Evolutionary conservation across 2,797 vertebrate species (phyloP).

Genomic region (Labroides dimidiatus): DNA sequence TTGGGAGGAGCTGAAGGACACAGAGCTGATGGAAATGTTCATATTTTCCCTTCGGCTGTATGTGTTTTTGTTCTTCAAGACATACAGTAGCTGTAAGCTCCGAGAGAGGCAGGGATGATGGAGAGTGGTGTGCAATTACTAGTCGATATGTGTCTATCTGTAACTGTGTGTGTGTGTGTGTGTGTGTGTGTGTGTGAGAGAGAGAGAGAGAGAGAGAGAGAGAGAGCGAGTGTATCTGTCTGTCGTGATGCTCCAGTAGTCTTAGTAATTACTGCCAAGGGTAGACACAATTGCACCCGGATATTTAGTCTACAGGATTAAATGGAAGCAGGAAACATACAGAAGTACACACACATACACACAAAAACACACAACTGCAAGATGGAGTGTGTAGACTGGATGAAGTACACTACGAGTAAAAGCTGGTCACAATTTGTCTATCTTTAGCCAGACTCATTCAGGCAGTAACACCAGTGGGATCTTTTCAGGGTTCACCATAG

Average conservation of each 20-base stretch:
- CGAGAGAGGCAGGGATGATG: conserved; percentile 45
- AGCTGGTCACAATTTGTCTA: conserved; percentile 40
- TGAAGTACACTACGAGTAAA: conserved; percentile 36
- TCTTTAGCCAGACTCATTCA: conserved; percentile 35
- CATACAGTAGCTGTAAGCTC: conserved; percentile 17
- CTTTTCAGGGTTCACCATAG: conserved; percentile 27
- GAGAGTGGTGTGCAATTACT: conserved; percentile 57
- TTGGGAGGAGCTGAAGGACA: conserved; percentile 53
- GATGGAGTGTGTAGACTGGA: conserved; percentile 13
- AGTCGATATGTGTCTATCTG: conserved; percentile 53
- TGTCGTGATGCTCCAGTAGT: conserved; percentile 62
- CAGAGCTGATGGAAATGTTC: conserved; percentile 54
- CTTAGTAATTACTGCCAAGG: conserved; percentile 72
- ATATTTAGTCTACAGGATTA: conserved; percentile 64
- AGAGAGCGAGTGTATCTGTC: too few species aligned
- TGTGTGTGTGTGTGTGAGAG: conserved; percentile 42
- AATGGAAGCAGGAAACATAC: conserved; percentile 45
- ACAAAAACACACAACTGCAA: conserved; percentile 1
- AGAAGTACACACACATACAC: not conserved
- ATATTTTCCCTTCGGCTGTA: conserved; percentile 43
- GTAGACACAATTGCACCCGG: conserved; percentile 60
- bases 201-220: too few species aligned
- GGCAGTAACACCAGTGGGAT: conserved; percentile 35
- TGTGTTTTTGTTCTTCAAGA: conserved; percentile 39
- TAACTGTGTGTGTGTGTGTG: conserved; percentile 35